Evolutionary conservation across 2,888 invertebrate species (phyloP), one percentile per base, ranked within the genome.

Genomic region (Listrodromus nycthemerus): DNA sequence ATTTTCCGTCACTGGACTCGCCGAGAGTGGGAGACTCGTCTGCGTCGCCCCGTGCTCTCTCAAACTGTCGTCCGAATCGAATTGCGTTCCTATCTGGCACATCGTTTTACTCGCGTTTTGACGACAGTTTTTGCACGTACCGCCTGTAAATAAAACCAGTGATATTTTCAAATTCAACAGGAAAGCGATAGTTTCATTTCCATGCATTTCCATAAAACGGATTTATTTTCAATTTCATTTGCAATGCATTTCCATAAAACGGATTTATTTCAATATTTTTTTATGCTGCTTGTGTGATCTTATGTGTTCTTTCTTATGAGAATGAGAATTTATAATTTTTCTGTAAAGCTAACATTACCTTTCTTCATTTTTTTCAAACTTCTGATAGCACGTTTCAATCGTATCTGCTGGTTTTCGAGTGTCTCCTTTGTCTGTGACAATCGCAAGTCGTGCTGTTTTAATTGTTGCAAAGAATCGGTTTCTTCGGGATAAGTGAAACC

Each of bases 381-480:
- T 83, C 92, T 91, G 24, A 94, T 85, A 77, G 90, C 91, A 76
- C 91, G 93, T 89, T 95, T 95, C 41, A 97, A 93, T 86, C 95
- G 95, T 69, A 94, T 94, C 92, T 96, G 96, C 91, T 96, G 96
- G 85, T 94, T 94, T 65, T 95, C 92, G 66, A 96, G 93, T 86
- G 95, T 95, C 67, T 95, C 95, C 85, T 96, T 96, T 74, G 96
- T 93, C 82, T 94, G 94, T 65, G 95, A 94, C 74, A 97, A 91
- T 86, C 95, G 95, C 73, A 95, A 95, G 83, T 95, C 95, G 89
- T 96, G 95, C 80, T 94, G 94, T 86, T 95, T 95, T 16, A 96
- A 95, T 92, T 96, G 96, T 83, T 95, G 95, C 21, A 95, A 92
- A 10, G 96, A 95, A 91, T 96, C 96, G 70, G 94, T 94, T 88